A percentile compares a stretch with the other conserved stretches of the same genome.
These are phyloP conservation scores for Paramacrobiotus metropolitanus DNA, from an alignment of 1,140 invertebrate genomes.

Conservation along the genomic window DNA sequence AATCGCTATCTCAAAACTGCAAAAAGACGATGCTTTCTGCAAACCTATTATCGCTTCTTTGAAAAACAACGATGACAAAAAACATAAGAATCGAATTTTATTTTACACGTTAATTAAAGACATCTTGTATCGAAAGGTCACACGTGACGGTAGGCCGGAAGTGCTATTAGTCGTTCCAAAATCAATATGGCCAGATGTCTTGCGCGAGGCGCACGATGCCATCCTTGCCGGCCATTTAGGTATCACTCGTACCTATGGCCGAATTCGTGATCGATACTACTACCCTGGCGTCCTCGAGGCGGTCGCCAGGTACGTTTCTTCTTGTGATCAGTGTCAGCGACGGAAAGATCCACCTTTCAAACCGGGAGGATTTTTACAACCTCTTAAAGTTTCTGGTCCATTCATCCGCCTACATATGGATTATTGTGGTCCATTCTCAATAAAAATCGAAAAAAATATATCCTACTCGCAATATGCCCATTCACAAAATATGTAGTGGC, in stretches of 20 bases:
- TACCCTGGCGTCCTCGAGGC: not conserved
- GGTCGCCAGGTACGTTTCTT: not conserved
- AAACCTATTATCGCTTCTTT: no score
- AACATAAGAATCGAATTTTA: no score
- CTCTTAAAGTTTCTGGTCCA: not conserved
- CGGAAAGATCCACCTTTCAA: not conserved
- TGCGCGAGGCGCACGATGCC: no score
- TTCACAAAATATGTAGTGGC: not conserved
- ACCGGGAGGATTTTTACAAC: not conserved
- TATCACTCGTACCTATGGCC: not conserved
- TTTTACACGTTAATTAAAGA: no score
- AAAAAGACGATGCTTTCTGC: no score
- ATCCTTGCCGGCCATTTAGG: no score
- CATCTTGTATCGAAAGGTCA: no score
- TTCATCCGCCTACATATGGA: not conserved
- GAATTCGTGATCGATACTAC: not conserved
- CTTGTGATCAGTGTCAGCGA: not conserved
- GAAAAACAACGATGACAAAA: no score
- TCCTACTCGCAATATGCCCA: not conserved
- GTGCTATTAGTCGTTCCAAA: no score
- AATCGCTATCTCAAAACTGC: no score
- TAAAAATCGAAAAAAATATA: not conserved
- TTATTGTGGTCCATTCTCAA: not conserved
- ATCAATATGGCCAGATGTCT: no score
- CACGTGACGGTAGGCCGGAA: no score